These are phyloP conservation scores for Emmelina monodactyla DNA, from an alignment of 2,888 invertebrate genomes.

Conservation along the genomic window DNA sequence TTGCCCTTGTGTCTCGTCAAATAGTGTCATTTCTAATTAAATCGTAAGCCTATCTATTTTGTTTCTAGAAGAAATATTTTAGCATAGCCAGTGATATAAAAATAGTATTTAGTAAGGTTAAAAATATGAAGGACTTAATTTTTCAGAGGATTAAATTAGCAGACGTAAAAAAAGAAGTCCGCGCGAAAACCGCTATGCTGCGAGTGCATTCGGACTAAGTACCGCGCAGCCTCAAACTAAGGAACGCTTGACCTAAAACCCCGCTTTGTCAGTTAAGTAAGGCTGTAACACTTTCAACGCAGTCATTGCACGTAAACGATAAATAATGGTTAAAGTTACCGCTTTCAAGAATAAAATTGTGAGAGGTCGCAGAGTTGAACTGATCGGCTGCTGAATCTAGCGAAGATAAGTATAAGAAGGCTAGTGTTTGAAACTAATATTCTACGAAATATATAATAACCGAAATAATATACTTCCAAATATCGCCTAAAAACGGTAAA, in stretches of 20 bases:
- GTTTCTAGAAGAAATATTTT: too few relatives aligned
- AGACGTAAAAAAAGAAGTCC: too few relatives aligned
- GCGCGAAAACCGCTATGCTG: too few relatives aligned
- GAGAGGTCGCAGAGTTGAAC: not conserved
- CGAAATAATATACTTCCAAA: not conserved
- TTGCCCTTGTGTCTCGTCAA: too few relatives aligned
- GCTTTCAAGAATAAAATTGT: not conserved
- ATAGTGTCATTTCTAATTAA: too few relatives aligned
- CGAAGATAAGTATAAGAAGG: not conserved
- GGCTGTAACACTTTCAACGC: constrained; percentile 4
- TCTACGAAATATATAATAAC: not conserved
- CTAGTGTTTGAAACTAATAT: not conserved
- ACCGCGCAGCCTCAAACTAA: not conserved
- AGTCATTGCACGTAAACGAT: too few relatives aligned
- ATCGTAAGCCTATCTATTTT: too few relatives aligned
- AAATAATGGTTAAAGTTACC: too few relatives aligned
- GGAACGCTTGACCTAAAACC: constrained; percentile 10
- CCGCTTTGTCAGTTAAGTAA: constrained; percentile 8
- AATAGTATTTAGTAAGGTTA: too few relatives aligned
- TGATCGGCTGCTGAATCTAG: not conserved
- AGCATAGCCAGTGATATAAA: too few relatives aligned
- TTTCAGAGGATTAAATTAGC: too few relatives aligned
- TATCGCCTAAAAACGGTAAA: not conserved
- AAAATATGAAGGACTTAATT: too few relatives aligned
- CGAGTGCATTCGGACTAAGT: not conserved